Evolutionary conservation across 2,797 vertebrate genomes (phyloP).

Genomic region (Eidolon dupreanum): DNA sequence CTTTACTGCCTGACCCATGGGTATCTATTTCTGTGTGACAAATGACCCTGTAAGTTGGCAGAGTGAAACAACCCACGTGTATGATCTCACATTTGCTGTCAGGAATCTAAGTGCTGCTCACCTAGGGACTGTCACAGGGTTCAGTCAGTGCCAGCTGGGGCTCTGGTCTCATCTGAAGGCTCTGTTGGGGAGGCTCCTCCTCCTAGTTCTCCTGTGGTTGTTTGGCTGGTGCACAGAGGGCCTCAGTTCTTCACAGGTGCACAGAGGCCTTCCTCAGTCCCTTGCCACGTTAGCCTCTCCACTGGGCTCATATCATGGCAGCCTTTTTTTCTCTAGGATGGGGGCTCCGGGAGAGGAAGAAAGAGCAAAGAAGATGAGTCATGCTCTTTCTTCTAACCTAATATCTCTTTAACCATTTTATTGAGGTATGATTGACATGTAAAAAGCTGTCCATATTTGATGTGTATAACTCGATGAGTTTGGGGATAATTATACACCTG

Average conservation of each 20-base stretch:
- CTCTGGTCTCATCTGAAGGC: not conserved
- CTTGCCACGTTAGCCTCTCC: not conserved
- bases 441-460: not conserved
- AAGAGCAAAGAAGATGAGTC: not conserved
- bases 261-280: not conserved
- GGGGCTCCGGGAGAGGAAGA: not conserved
- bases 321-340: not conserved
- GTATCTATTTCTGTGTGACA: not conserved
- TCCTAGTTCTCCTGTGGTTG: rapidly evolving
- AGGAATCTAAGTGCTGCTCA: not conserved
- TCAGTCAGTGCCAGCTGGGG: not conserved
- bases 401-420: not conserved
- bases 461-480: not conserved
- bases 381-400: not conserved
- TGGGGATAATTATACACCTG: not conserved
- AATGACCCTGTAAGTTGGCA: not conserved
- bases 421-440: not conserved
- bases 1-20: not conserved
- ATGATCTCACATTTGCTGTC: not conserved
- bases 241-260: not conserved
- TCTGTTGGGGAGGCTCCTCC: not conserved
- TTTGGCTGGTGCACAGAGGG: not conserved
- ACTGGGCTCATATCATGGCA: not conserved
- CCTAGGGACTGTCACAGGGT: not conserved
- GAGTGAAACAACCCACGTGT: not conserved